Percentiles rank a stretch among this genome's conserved stretches.
These are phyloP conservation scores for Euclidia mi DNA, from an alignment of 2,888 invertebrate species.

Conservation along the genomic window DNA sequence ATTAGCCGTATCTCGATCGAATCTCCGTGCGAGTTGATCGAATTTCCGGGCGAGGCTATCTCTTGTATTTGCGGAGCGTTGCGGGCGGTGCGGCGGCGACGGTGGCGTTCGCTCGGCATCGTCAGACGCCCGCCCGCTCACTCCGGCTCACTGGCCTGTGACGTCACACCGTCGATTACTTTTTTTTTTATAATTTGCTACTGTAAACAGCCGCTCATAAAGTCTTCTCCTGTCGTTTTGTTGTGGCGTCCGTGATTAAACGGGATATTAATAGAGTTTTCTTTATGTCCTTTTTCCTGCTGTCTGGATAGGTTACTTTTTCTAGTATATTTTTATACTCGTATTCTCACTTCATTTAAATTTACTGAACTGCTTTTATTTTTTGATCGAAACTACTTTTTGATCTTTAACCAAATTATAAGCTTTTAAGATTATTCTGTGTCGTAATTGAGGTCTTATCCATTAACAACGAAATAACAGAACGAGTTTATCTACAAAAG, in stretches of 20 bases:
- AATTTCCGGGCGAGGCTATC: constrained; percentile 86
- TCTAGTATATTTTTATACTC: constrained; percentile 23
- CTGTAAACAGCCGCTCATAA: constrained; percentile 84
- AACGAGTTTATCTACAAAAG: no score
- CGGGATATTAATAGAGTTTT: constrained; percentile 57
- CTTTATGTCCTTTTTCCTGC: constrained; percentile 41
- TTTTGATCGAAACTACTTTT: background rate
- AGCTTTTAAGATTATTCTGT: no score
- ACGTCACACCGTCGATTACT: constrained; percentile 82
- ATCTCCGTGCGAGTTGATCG: constrained; percentile 87
- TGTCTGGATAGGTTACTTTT: constrained; percentile 37
- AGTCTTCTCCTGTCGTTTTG: constrained; percentile 75
- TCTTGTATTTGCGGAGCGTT: constrained; percentile 83
- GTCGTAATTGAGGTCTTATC: no score
- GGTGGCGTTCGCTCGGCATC: background rate
- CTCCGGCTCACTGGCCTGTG: constrained; percentile 85
- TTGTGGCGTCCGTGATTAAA: constrained; percentile 60
- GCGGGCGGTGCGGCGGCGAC: constrained; percentile 69
- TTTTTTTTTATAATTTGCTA: constrained; percentile 81
- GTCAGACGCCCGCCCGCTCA: constrained; percentile 62
- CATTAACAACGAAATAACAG: no score
- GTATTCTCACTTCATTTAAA: no score
- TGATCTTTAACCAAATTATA: no score
- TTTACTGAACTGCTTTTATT: background rate
- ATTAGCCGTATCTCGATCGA: constrained; percentile 88